Conservation (phyloP, 1,140 invertebrate genomes). For the Ostrea denselamellosa region DNA sequence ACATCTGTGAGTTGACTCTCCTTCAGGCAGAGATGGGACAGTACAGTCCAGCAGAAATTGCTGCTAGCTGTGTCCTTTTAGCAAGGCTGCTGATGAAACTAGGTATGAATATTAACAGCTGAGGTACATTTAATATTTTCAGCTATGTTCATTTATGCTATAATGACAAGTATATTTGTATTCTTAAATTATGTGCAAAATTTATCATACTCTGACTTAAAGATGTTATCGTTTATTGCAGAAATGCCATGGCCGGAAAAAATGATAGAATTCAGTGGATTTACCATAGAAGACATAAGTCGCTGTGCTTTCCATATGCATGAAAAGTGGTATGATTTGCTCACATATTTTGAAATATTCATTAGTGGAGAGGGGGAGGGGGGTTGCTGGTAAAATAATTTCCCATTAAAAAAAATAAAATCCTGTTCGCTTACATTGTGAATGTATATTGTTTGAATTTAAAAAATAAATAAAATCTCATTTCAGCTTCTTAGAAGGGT, state of each 20-base stretch:
- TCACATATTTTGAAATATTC: not conserved
- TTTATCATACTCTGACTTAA: no score
- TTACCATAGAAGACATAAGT: conserved; percentile 70
- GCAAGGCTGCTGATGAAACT: conserved; percentile 68
- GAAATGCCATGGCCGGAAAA: conserved; percentile 70
- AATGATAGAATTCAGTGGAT: conserved; percentile 73
- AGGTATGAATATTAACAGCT: conserved; percentile 60
- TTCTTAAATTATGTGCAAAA: not conserved
- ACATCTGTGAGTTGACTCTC: conserved; percentile 74
- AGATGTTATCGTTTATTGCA: conserved; percentile 32
- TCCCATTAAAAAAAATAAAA: no score
- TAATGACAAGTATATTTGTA: not conserved
- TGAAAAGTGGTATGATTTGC: conserved; percentile 75
- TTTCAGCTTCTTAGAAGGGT: conserved; percentile 74
- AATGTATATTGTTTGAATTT: no score
- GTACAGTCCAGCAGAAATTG: conserved; percentile 73
- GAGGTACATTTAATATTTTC: not conserved
- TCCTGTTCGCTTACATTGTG: no score
- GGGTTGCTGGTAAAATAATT: no score
- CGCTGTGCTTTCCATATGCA: conserved; percentile 74
- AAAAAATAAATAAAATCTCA: not conserved
- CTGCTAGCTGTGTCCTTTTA: conserved; percentile 73
- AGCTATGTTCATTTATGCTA: not conserved
- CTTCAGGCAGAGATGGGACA: conserved; percentile 76
- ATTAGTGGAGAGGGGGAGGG: no score